Base-by-base conservation (phyloP, 2,797 vertebrate species). In the Hylomyscus alleni region DNA sequence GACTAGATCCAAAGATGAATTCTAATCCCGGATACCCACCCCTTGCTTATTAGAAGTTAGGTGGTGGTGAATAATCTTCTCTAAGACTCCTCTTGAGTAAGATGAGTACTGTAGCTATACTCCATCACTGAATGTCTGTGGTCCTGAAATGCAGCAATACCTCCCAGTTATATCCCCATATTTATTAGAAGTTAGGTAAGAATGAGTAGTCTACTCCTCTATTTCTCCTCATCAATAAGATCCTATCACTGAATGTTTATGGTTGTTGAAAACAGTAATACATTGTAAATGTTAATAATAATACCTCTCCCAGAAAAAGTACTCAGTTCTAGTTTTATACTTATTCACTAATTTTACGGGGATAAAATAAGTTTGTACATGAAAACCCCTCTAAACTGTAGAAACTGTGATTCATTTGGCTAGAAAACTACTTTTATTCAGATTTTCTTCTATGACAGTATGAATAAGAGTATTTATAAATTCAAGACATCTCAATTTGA, bases 371-470 rank as follows among this genome's bases (percentile, higher is more conserved):
- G 4, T 0, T 69, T 95, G 6, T 60, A n/a, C 10, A 20, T 89
- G 56, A 56, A 95, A 90, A 72, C 50, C 12, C 12, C 62, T 80
- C 95, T 89, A 89, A 93, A n/a, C 4, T 62, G 52, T 3, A 40
- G 4, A 72, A 4, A 76, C 17, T 65, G 22, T 60, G 54, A 65
- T 89, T 90, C 67, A 47, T 83, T 92, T 97, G 31, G 54, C 92
- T 81, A 82, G 44, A 50, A 98, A 97, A 96, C 54, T 95, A 86
- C 5, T 93, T 96, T 95, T 85, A 88, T 7, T 88, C 86, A 75
- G 20, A 11, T 6, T 93, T 98, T 98, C 97, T 81, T 34, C 31
- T 89, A 52, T 94, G 26, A 94, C 96, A 91, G 2, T 96, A 94
- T 97, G 58, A 90, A 95, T 75, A 47, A 50, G 11, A 87, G 34